A percentile compares a stretch with the other conserved stretches of the same genome.
Evolutionary conservation across 2,113 vertebrate species (phyloP).

Genomic region (Pavo muticus): DNA sequence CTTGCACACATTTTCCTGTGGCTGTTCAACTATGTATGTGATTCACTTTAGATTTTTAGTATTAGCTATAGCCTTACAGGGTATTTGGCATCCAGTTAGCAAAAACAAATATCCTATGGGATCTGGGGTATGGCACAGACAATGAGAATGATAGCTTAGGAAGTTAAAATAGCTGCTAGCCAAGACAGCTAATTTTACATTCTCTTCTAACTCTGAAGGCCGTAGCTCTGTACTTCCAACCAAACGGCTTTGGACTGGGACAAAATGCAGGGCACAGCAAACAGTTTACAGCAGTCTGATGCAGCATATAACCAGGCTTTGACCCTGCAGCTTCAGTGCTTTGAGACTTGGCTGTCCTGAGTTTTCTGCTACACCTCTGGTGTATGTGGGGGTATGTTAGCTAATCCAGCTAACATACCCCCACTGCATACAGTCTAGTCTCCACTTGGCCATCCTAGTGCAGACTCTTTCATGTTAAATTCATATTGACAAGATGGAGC

Average conservation of each 20-base stretch:
- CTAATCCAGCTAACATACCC: neutral
- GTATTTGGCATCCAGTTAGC: neutral
- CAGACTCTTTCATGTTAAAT: neutral
- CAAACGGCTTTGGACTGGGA: neutral
- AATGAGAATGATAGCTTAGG: neutral
- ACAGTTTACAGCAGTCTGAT: neutral
- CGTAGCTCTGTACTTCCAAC: neutral
- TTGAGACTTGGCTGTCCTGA: neutral
- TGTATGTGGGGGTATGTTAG: neutral
- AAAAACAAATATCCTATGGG: neutral
- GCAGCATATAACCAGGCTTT: neutral
- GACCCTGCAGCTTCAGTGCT: neutral
- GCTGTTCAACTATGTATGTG: slow-evolving; percentile 42
- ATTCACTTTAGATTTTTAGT: neutral
- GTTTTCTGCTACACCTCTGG: neutral
- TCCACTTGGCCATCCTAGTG: neutral
- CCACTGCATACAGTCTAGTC: neutral
- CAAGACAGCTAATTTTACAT: neutral
- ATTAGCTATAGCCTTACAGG: neutral
- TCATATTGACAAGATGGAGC: neutral
- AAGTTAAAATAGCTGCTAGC: neutral
- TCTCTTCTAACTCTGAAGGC: neutral
- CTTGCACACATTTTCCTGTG: slow-evolving; percentile 58
- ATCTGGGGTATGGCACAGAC: neutral
- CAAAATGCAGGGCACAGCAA: neutral